Base-by-base conservation (phyloP, 2,797 vertebrate species). In the Sebastes elongatus region DNA sequence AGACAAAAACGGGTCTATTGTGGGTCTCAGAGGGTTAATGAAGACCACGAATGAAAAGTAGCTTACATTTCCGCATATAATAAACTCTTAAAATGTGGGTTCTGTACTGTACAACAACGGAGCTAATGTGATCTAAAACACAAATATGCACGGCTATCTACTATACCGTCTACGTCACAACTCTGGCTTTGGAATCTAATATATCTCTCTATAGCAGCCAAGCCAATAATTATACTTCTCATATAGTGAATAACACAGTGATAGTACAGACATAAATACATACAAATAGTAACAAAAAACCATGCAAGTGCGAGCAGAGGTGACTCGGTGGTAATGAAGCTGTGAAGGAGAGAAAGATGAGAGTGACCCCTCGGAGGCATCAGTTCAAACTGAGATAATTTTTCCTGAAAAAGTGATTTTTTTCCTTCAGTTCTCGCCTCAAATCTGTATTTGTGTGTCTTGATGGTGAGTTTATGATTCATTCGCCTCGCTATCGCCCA, bases 201-300 rank as follows among this genome's bases (percentile, higher is more conserved):
- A 91, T 87, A 88, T 89, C 80, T 90, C 78, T 89, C 66, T 93
- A 91, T 94, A 94, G 93, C 93, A 95, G 94, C 94, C 93, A 90
- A 90, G 89, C 84, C 84, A 87, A 83, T 86, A 87, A 78, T 76
- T 77, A 90, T 71, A 85, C 80, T 76, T 92, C 74, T 86, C 62
- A 55, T 90, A 93, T 87, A 82, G 78, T 77, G 83, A 88, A 78
- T 89, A 90, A 92, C 92, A 91, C 93, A 92, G 89, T 90, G 89
- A 92, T 86, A 88, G 83, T 89, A 90, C 83, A 90, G 78, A 92
- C 89, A 93, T 89, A 90, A 89, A 94, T 88, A 92, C 86, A 85
- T 68, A 91, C 79, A 93, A 66, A 75, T 65, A 83, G 83, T 56
- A 86, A 91, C 80, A 84, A 79, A 84, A 90, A 90, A 89, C 78